These are phyloP conservation scores for Aurelia sp. DNA, from an alignment of 30 jellyfish, hydroid and myxozoan genomes.

Conservation along the genomic window DNA sequence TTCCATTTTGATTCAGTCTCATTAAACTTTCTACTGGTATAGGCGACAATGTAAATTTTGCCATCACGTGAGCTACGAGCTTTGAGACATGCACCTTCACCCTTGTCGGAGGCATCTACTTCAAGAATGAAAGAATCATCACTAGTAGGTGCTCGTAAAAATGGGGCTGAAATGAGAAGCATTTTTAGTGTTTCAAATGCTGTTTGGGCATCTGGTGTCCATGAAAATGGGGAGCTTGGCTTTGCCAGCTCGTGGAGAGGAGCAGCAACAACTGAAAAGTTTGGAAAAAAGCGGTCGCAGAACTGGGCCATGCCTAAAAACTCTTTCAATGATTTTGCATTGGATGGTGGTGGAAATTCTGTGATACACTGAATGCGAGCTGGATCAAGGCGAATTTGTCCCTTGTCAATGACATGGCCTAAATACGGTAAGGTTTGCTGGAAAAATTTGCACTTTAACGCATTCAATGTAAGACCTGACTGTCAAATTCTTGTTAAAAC, in stretches of 20 bases:
- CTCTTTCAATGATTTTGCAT: neutral
- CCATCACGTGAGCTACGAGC: slow-evolving; percentile 30
- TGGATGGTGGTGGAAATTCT: slow-evolving; percentile 24
- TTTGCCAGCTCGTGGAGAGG: slow-evolving; percentile 15
- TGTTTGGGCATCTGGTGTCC: slow-evolving; percentile 32
- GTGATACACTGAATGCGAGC: slow-evolving; percentile 18
- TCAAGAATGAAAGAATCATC: slow-evolving; percentile 31
- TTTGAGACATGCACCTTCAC: slow-evolving; percentile 51
- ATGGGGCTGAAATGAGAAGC: slow-evolving; percentile 37
- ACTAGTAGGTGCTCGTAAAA: slow-evolving; percentile 48
- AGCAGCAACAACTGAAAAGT: slow-evolving; percentile 22
- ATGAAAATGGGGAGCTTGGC: slow-evolving; percentile 10
- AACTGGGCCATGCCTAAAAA: slow-evolving; percentile 29
- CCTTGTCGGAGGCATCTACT: slow-evolving; percentile 21
- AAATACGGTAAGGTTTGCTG: slow-evolving; percentile 13
- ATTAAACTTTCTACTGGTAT: neutral
- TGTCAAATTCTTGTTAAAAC: slow-evolving; percentile 34
- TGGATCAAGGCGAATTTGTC: slow-evolving; percentile 44
- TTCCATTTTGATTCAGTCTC: slow-evolving; percentile 17
- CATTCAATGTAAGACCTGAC: slow-evolving; percentile 25
- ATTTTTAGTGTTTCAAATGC: neutral
- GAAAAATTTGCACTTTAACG: slow-evolving; percentile 45
- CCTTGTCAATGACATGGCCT: slow-evolving; percentile 42
- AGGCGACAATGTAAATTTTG: slow-evolving; percentile 13
- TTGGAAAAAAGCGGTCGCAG: neutral